These are phyloP conservation scores for Ips nitidus DNA, from an alignment of 1,140 invertebrate species.

Conservation along the genomic window DNA sequence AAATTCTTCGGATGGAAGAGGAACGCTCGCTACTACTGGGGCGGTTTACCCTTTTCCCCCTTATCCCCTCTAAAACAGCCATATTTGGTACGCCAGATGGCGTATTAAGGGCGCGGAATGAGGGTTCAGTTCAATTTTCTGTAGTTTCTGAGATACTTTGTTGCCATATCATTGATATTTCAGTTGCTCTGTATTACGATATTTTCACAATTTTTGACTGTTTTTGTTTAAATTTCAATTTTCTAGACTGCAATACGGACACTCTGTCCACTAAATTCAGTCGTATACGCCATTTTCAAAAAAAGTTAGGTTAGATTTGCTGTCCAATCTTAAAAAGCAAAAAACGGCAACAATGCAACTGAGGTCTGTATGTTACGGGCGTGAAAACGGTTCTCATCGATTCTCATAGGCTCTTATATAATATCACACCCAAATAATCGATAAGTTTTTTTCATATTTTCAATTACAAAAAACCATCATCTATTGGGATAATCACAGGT, in stretches of 20 bases:
- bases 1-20: conserved; percentile 44
- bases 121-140: conserved; percentile 18
- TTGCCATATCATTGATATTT: conserved; percentile 4
- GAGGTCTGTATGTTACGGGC: background rate
- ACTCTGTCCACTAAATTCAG: too few relatives aligned
- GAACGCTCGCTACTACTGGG: conserved; percentile 38
- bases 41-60: conserved; percentile 16
- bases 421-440: conserved; percentile 1
- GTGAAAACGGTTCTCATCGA: conserved; percentile 9
- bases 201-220: too few relatives aligned
- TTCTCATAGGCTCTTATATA: background rate
- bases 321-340: background rate
- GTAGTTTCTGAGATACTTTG: background rate
- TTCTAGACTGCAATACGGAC: too few relatives aligned
- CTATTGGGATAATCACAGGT: too few relatives aligned
- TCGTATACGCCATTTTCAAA: too few relatives aligned
- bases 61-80: conserved; percentile 38
- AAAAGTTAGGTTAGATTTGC: too few relatives aligned
- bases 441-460: background rate
- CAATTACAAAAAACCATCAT: too few relatives aligned
- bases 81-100: conserved; percentile 40
- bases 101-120: conserved; percentile 42
- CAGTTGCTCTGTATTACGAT: too few relatives aligned
- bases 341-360: conserved; percentile 8
- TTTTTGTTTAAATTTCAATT: too few relatives aligned